A percentile compares a stretch with the other conserved stretches of the same genome.
phyloP scores from a whole-genome alignment of 2,888 invertebrate species.

The Andrena haemorrhoa region DNA sequence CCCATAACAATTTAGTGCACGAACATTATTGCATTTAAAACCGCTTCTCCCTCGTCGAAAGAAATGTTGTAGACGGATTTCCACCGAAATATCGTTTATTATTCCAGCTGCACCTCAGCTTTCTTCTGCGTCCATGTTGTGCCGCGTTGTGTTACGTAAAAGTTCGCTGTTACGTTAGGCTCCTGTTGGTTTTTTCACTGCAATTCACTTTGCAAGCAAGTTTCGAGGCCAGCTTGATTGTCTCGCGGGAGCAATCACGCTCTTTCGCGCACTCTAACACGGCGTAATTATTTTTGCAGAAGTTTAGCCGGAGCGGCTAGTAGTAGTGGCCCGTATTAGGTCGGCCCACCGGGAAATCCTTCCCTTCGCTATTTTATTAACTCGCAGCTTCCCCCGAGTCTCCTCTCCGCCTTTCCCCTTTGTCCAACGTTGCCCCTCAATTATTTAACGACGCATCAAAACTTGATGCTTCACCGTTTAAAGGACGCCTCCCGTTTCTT shows the following conservation, averaged over 20 bases:
- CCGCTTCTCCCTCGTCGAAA: neutral
- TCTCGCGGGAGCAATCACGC: neutral
- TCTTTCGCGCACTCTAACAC: neutral
- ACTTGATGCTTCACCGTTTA: constrained; percentile 2
- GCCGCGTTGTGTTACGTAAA: neutral
- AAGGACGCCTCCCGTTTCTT: constrained; percentile 5
- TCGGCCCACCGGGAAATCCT: constrained; percentile 50
- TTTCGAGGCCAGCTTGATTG: neutral
- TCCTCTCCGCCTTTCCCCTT: neutral
- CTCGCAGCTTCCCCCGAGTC: neutral
- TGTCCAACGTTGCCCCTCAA: neutral
- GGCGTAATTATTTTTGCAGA: constrained; percentile 35
- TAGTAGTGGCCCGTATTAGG: constrained; percentile 16
- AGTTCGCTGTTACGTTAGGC: neutral
- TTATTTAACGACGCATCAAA: neutral
- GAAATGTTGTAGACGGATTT: neutral
- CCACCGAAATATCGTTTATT: neutral
- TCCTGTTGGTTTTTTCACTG: neutral
- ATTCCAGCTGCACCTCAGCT: neutral
- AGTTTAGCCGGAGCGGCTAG: constrained; percentile 22
- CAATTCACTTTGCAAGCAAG: neutral
- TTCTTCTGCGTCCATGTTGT: neutral
- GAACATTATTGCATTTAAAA: neutral
- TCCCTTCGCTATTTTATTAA: constrained; percentile 8
- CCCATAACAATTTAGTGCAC: neutral